Conservation (phyloP, 2,113 vertebrate species). For the Nothoprocta perdicaria region DNA sequence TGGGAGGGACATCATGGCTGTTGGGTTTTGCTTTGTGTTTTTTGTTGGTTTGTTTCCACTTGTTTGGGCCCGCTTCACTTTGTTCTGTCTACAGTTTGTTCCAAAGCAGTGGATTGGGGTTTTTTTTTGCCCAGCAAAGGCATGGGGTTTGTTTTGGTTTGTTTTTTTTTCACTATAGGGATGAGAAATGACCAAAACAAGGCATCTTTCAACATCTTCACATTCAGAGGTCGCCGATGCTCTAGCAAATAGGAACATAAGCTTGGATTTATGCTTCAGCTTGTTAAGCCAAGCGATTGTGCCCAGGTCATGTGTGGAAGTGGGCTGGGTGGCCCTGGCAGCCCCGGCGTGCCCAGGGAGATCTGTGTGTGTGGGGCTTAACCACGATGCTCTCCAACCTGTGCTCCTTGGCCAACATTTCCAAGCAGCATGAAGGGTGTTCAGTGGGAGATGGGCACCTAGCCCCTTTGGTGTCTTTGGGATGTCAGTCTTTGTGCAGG, state of each 20-base stretch:
- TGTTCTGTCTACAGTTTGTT: background rate
- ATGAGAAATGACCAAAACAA: background rate
- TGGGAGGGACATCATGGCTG: background rate
- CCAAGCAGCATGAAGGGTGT: background rate
- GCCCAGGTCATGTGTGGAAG: accelerated
- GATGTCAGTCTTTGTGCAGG: background rate
- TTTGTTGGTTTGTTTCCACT: background rate
- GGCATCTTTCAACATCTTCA: background rate
- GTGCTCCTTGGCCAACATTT: background rate
- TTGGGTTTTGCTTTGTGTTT: too few relatives aligned
- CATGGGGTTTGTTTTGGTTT: background rate
- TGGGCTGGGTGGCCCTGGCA: background rate
- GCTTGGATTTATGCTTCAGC: background rate
- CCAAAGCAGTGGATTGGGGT: background rate
- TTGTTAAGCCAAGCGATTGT: background rate
- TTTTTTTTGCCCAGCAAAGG: background rate
- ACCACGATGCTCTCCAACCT: accelerated
- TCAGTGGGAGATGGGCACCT: background rate
- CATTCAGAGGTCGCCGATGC: background rate
- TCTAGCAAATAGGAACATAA: background rate
- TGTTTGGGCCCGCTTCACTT: background rate
- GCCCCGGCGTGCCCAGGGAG: background rate
- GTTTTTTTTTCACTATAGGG: background rate
- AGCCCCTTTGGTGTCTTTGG: background rate
- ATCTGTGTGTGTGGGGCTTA: background rate